Base-by-base conservation (phyloP, 1,140 invertebrate species). In the Cotesia vestalis region DNA sequence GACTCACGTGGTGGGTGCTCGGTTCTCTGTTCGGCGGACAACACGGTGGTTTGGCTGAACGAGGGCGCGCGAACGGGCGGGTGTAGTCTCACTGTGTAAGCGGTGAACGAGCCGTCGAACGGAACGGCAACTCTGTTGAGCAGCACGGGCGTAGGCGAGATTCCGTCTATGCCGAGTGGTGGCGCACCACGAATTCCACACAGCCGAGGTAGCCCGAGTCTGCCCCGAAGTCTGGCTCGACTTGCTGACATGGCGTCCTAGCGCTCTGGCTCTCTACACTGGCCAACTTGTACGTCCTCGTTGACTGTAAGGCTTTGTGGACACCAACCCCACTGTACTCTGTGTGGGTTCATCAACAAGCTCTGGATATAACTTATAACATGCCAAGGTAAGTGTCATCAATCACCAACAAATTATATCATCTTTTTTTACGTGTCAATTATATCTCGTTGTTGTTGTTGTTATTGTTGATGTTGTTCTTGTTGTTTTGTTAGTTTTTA, bases 191-290 rank as follows among this genome's bases (percentile, higher is more conserved):
- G 51, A 63, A 64, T 64, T 64, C 62, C 20, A n/a, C 17, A 55
- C 46, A 64, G 46, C 69, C 69, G 59, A 70, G 60, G 38, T 59
- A 62, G 53, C 60, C 60, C 61, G 59, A 72, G 60, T 51, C 51
- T 70, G 61, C 52, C 66, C 69, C 63, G 57, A 57, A 67, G 53
- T 68, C 60, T 70, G 40, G 34, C 36, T 73, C 70, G 73, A 83
- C 81, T 84, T 83, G 84, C 84, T 85, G 84, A 85, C 84, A 86
- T 86, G 84, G 84, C 84, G 84, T 86, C 82, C 82, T 85, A 83
- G 83, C 77, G 77, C 77, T 79, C 51, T 46, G 77, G 0, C 17
- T 17, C 17, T 17, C 17, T 76, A 80, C 38, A 40, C 80, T 74
- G 77, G 52, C 74, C 62, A 75, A 82, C 77, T 78, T 74, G 75